These are phyloP conservation scores for Salvelinus alpinus DNA, from an alignment of 2,113 vertebrate genomes.

Conservation along the genomic window DNA sequence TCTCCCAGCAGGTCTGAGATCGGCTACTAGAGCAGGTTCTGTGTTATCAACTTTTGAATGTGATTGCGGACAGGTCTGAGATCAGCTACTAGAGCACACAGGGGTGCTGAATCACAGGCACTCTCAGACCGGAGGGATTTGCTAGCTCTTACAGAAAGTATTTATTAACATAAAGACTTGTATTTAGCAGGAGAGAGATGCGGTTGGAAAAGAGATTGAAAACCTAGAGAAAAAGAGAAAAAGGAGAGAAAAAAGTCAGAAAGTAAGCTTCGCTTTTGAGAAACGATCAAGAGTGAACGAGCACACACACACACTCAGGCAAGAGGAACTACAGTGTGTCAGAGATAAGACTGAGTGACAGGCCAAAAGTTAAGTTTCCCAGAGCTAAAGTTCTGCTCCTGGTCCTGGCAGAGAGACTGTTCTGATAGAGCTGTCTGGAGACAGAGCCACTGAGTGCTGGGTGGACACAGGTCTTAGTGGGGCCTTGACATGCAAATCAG, in stretches of 20 bases:
- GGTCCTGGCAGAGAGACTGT: conserved; percentile 16
- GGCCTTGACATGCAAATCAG: conserved; percentile 64
- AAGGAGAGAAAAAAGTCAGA: neutral
- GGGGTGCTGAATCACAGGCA: conserved; percentile 15
- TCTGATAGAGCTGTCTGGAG: conserved; percentile 55
- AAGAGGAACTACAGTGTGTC: conserved; percentile 2
- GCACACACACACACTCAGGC: neutral
- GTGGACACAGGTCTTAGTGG: conserved; percentile 43
- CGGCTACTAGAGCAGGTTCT: too few relatives aligned
- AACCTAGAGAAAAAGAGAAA: neutral
- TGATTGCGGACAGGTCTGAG: too few relatives aligned
- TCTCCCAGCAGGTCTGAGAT: too few relatives aligned
- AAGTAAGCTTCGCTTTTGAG: neutral
- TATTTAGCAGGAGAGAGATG: neutral
- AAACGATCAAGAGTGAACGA: neutral
- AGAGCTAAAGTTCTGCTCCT: conserved; percentile 21
- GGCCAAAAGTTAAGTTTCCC: conserved; percentile 17
- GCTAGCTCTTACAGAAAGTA: conserved; percentile 20
- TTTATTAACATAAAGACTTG: conserved; percentile 16
- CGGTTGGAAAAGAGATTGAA: neutral
- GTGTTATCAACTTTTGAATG: too few relatives aligned
- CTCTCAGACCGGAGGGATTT: conserved; percentile 17
- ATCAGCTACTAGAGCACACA: neutral
- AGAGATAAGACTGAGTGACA: conserved; percentile 44
- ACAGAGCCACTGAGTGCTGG: conserved; percentile 29